Evolutionary conservation across 2,797 vertebrate species (phyloP), one percentile per base, ranked within the genome.

Genomic region (Sebastes hubbsi): DNA sequence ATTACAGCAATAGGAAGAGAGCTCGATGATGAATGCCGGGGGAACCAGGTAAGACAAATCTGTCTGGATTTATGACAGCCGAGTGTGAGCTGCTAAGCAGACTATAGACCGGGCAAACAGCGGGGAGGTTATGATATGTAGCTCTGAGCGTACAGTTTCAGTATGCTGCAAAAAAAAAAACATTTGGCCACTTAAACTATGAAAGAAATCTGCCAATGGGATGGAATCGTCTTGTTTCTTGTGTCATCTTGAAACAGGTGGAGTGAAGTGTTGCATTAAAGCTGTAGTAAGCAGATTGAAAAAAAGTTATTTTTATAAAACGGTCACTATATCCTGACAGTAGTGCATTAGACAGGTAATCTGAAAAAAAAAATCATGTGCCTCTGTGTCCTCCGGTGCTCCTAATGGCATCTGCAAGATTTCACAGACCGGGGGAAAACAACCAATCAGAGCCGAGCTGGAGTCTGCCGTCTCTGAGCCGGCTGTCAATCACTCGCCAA

Each of bases 21-120:
- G 76, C 59, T 68, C 62, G 67, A 75, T 68, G 52, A 32, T 34
- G 74, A 85, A 84, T n/a, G n/a, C 65, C n/a, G 3, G n/a, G 81
- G 71, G 84, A 91, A 87, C 85, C 84, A 82, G 85, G 82, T 84
- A 75, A 82, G 60, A 90, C 82, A 91, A 91, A 92, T 88, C 89
- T 84, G 75, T 68, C 77, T 84, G 80, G 89, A 87, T 89, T 93
- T 87, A 82, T 80, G 72, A 82, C 65, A 90, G 86, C 72, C 46
- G 27, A 73, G 74, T 79, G 67, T 83, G 83, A 91, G 77, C 75
- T 60, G 80, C 88, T 92, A 89, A 93, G 80, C 25, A 73, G 75
- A 55, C 86, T 77, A 88, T 77, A 85, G 81, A 86, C 52, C 14
- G 64, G 72, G 74, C 78, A 82, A 79, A 90, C 75, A 88, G 52